Conservation (phyloP, 2,113 vertebrate genomes). For the Myxocyprinus asiaticus region DNA sequence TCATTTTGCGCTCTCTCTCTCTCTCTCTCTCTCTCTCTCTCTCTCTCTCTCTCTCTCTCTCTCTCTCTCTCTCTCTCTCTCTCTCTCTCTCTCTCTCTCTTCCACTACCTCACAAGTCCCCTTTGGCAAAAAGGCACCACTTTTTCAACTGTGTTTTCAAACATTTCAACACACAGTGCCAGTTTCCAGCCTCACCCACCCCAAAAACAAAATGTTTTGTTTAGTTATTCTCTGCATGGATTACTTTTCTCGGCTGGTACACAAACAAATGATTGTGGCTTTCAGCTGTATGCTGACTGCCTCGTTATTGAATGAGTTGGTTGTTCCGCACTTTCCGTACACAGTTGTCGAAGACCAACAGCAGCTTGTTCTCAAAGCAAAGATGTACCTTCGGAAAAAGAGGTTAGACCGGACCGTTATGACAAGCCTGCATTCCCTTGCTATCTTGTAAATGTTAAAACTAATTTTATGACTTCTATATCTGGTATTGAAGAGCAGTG, state of each 20-base stretch:
- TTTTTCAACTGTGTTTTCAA: conserved; percentile 60
- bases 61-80: conserved; percentile 15
- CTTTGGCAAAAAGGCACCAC: conserved; percentile 60
- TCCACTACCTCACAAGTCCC: conserved; percentile 1
- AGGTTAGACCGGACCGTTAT: neutral
- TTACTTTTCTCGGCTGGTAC: conserved; percentile 56
- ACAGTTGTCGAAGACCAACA: conserved; percentile 26
- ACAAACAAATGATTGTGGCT: conserved; percentile 61
- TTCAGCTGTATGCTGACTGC: conserved; percentile 61
- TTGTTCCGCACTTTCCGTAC: conserved; percentile 49
- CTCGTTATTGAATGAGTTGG: conserved; percentile 47
- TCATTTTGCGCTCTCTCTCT: conserved; percentile 46
- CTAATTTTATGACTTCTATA: neutral
- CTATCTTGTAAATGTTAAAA: neutral
- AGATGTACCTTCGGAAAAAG: conserved; percentile 20
- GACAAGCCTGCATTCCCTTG: neutral
- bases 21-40: too few species aligned
- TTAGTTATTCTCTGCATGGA: conserved; percentile 57
- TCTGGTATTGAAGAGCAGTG: neutral
- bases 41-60: too few species aligned
- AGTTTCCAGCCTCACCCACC: conserved; percentile 52
- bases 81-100: too few species aligned
- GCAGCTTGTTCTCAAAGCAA: conserved; percentile 37
- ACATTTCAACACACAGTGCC: conserved; percentile 55
- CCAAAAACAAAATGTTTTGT: conserved; percentile 66